Evolutionary conservation across 1,140 invertebrate genomes (phyloP).

Genomic region (Goniozus legneri): DNA sequence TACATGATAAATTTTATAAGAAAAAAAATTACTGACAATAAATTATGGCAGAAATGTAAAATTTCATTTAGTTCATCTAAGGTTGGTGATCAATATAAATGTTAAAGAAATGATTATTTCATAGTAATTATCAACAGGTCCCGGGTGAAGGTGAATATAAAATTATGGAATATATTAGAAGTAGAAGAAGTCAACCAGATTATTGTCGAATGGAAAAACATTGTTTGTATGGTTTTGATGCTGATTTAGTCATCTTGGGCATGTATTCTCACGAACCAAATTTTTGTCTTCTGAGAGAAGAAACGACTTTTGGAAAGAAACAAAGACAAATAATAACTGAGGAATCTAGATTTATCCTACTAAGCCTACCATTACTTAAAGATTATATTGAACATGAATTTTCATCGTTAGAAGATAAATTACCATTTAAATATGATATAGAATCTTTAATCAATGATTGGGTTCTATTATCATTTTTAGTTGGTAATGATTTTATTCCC

Average conservation of each 20-base stretch:
- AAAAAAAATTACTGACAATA: slow-evolving; percentile 79
- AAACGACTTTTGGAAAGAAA: slow-evolving; percentile 73
- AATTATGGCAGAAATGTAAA: slow-evolving; percentile 75
- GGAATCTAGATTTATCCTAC: slow-evolving; percentile 85
- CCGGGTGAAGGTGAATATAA: slow-evolving; percentile 97
- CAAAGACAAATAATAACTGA: slow-evolving; percentile 65
- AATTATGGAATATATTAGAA: slow-evolving; percentile 95
- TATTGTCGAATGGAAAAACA: slow-evolving; percentile 88
- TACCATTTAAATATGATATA: slow-evolving; percentile 52
- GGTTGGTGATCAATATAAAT: slow-evolving; percentile 49
- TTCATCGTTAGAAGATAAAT: slow-evolving; percentile 63
- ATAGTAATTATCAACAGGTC: slow-evolving; percentile 54
- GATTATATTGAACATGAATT: slow-evolving; percentile 94
- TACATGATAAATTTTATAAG: slow-evolving; percentile 85
- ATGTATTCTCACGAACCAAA: slow-evolving; percentile 89
- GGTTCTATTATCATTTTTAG: slow-evolving; percentile 92
- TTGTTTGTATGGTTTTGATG: slow-evolving; percentile 92
- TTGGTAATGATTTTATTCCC: slow-evolving; percentile 97
- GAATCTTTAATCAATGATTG: slow-evolving; percentile 76
- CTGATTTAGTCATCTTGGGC: slow-evolving; percentile 92
- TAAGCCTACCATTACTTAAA: slow-evolving; percentile 85
- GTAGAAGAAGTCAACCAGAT: slow-evolving; percentile 72
- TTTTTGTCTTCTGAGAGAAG: slow-evolving; percentile 85
- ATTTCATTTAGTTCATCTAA: slow-evolving; percentile 80
- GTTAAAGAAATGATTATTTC: not conserved